Evolutionary conservation across 2,113 vertebrate genomes (phyloP), one percentile per base, ranked within the genome.

Genomic region (Acanthochromis polyacanthus): DNA sequence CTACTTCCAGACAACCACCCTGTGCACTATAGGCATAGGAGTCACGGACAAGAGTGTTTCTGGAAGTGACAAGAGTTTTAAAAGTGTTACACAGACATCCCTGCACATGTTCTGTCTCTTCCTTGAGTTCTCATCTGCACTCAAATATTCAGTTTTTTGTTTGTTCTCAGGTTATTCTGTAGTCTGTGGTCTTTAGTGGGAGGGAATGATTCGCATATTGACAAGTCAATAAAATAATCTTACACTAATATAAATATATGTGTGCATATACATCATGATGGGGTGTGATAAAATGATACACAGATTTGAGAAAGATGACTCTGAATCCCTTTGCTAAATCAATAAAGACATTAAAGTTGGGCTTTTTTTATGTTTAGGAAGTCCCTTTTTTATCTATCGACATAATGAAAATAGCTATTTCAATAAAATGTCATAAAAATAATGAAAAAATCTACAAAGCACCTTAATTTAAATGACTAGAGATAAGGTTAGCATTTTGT

Each of bases 1-100:
- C 85, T 83, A 94, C 89, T 93, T 95, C 90, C 91, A 93, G 94
- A 95, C 94, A 94, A 74, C 93, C 92, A 90, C 91, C 92, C 91
- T 90, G 85, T 61, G 86, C 7, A 57, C 80, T 82, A 88, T 85
- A 89, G 85, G 81, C 89, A 64, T 55, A 87, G 82, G 85, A 94
- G 94, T 95, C 93, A 93, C 93, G 88, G 80, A 92, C 90, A 93
- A 89, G 88, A 90, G 89, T 84, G 89, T 89, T 90, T 92, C 46
- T 92, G 69, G 88, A 89, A 93, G 90, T 94, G 94, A 95, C 93
- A 94, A 17, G 89, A 93, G 84, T 92, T 94, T 93, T 93, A 88
- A 40, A 53, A 67, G 63, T 67, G 86, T 91, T 89, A 90, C 81
- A 71, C 57, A 71, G 82, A 91, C 15, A 53, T 45, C 32, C 58